phyloP scores from a whole-genome alignment of 2,888 invertebrate genomes.

The Dryadula phaetusa region DNA sequence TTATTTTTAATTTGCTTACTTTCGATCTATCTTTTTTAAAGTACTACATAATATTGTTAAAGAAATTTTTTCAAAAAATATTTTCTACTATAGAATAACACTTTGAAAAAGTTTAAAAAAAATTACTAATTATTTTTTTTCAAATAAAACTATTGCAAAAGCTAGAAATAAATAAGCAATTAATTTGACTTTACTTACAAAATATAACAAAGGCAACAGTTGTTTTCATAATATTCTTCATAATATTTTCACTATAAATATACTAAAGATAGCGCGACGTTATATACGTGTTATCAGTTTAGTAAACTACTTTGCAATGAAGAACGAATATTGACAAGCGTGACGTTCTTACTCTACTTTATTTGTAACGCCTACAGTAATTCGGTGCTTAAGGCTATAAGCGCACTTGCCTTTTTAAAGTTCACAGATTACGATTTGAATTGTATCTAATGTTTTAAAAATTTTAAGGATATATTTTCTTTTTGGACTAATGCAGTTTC shows the following conservation, averaged over 20 bases:
- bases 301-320: constrained; percentile 16
- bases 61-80: too few relatives aligned
- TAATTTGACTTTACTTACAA: not conserved
- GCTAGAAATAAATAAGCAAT: too few relatives aligned
- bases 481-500: too few relatives aligned
- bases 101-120: too few relatives aligned
- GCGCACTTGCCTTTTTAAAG: constrained; percentile 16
- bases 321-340: not conserved
- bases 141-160: too few relatives aligned
- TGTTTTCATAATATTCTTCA: constrained; percentile 20
- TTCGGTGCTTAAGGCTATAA: not conserved
- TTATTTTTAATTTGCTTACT: not conserved
- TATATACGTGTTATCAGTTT: constrained; percentile 15
- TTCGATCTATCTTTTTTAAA: too few relatives aligned
- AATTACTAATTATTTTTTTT: too few relatives aligned
- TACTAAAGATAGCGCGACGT: not conserved
- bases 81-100: too few relatives aligned
- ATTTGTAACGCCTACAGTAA: constrained; percentile 15
- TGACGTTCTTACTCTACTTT: not conserved
- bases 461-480: too few relatives aligned
- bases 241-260: not conserved
- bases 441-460: too few relatives aligned
- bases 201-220: constrained; percentile 16
- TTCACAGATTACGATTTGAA: too few relatives aligned
- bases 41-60: too few relatives aligned